Base-by-base conservation (phyloP, 1,140 invertebrate genomes). In the Oryzaephilus surinamensis region DNA sequence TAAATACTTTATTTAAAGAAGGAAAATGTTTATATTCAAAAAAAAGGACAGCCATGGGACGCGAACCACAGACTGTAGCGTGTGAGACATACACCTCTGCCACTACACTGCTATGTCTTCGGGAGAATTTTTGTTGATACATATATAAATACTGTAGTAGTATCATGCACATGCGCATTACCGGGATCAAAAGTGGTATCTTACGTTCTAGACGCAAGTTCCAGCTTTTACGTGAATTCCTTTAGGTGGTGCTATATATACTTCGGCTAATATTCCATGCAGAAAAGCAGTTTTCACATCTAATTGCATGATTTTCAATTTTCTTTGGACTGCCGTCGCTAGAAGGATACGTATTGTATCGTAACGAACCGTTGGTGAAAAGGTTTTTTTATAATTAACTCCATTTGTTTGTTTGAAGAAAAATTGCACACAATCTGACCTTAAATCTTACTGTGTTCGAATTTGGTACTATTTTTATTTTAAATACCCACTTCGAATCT, bases 381-480 rank as follows among this genome's bases (percentile, higher is more conserved):
- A 49, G 13, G 38, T 49, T 32, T 51, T 38, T 2, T 19, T 14
- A 23, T 51, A 51, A 23, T 51, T 46, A 12, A 48, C 24, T n/a
- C 46, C 59, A 35, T 45, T 29, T 30, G 44, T 54, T 52, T 68
- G 65, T 6, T 37, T 36, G 45, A 45, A 67, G 15, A n/a, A 65
- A 65, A 45, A 60, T 61, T 6, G 63, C 60, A 19, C 69, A 60
- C 6, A 67, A 46, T 32, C 63, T 42, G n/a, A 58, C 61, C 46
- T 66, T 69, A 37, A 49, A 63, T 23, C 40, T 34, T n/a, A 43
- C 47, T 11, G 50, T 35, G 19, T 45, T 36, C 11, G 53, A 55
- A 36, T 54, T 41, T 30, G 33, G 26, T 30, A 55, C 38, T n/a
- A 26, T 29, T 51, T 65, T 66, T 2, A 52, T 32, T 41, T 51